Conservation (phyloP, 1,140 invertebrate species). For the Cotesia vestalis region DNA sequence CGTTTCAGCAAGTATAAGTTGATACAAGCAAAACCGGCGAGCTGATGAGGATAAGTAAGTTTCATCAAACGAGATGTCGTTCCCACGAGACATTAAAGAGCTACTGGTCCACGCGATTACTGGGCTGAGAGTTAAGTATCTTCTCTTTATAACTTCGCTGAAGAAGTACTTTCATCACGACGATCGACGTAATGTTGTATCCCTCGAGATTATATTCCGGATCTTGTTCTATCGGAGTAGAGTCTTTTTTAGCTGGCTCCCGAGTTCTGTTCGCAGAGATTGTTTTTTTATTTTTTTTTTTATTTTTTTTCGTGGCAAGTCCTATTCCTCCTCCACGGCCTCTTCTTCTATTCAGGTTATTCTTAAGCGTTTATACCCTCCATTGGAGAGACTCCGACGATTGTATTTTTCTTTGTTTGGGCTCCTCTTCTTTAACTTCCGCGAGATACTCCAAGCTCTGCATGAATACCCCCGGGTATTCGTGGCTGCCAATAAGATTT, state of each 20-base stretch:
- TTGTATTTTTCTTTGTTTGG: too few species aligned
- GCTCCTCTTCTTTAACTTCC: conserved; percentile 17
- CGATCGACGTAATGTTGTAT: conserved; percentile 1
- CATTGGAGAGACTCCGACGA: background rate
- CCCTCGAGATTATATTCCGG: background rate
- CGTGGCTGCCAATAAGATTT: conserved; percentile 51
- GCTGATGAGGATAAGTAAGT: conserved; percentile 29
- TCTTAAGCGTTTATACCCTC: background rate
- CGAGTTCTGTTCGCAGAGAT: too few species aligned
- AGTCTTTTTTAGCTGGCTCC: too few species aligned
- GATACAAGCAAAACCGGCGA: too few species aligned
- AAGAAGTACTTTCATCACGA: conserved; percentile 23
- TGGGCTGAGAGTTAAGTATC: too few species aligned
- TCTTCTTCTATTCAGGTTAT: conserved; percentile 4
- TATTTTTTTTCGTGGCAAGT: too few species aligned
- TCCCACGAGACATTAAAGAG: conserved; percentile 23
- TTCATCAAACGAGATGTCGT: conserved; percentile 11
- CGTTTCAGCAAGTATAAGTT: conserved; percentile 13
- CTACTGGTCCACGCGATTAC: conserved; percentile 18
- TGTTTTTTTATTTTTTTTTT: too few species aligned
- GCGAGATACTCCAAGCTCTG: conserved; percentile 2
- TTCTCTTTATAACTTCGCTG: background rate
- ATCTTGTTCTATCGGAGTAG: background rate
- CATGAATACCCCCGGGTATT: conserved; percentile 33
- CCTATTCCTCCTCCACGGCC: background rate